Percentiles rank a stretch among this genome's conserved stretches.
Conservation (phyloP, 2,797 vertebrate species). For the Spheniscus humboldti region DNA sequence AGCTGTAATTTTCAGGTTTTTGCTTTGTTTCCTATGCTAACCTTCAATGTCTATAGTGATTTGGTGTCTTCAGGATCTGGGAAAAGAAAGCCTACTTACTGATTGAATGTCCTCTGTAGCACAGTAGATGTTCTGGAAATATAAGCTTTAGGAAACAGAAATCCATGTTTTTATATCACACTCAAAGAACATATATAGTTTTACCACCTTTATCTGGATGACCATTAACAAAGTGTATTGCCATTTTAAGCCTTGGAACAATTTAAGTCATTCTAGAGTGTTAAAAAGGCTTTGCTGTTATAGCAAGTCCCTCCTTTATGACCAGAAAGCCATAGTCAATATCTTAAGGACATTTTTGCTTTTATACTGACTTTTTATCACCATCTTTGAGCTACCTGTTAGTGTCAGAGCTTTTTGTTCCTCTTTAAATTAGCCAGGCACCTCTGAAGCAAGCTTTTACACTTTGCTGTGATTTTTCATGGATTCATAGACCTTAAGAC, state of each 20-base stretch:
- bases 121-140: neutral
- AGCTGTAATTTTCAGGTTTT: neutral
- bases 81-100: neutral
- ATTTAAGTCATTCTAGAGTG: neutral
- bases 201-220: neutral
- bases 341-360: neutral
- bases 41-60: neutral
- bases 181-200: neutral
- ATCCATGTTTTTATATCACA: neutral
- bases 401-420: neutral
- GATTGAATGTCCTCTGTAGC: neutral
- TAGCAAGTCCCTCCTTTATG: neutral
- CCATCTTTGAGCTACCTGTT: neutral
- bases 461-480: neutral
- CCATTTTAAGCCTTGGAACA: neutral
- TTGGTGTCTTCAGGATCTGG: neutral
- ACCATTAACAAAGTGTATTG: neutral
- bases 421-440: neutral
- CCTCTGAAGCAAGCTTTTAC: neutral
- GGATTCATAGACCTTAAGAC: neutral
- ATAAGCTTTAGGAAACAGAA: neutral
- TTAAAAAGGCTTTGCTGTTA: neutral
- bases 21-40: neutral
- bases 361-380: neutral
- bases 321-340: neutral